Conservation (phyloP, 2,113 vertebrate species). For the Epinephelus lanceolatus region DNA sequence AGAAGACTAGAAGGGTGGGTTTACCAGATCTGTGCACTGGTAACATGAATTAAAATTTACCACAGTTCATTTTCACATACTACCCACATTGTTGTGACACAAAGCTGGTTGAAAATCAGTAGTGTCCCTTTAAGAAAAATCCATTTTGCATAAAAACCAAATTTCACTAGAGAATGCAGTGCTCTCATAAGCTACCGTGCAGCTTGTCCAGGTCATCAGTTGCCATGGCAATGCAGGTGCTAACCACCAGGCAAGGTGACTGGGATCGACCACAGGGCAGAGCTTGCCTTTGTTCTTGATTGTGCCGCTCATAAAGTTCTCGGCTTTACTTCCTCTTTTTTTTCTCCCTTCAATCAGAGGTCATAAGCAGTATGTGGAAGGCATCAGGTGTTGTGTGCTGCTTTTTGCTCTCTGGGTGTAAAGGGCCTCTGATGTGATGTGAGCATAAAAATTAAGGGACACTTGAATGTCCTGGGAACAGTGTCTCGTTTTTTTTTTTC, state of each 20-base stretch:
- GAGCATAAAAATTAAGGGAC: too few relatives aligned
- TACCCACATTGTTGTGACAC: too few relatives aligned
- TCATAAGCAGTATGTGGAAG: neutral
- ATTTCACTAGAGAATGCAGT: neutral
- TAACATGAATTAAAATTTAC: too few relatives aligned
- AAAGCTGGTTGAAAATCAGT: too few relatives aligned
- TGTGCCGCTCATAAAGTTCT: conserved; percentile 4
- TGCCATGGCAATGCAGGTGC: conserved; percentile 47
- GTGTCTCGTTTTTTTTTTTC: too few relatives aligned
- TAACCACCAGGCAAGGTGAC: conserved; percentile 21
- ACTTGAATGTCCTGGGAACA: too few relatives aligned
- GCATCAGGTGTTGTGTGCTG: neutral
- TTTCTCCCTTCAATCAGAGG: neutral
- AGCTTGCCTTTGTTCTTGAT: conserved; percentile 19
- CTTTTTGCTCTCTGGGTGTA: neutral
- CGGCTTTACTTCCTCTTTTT: neutral
- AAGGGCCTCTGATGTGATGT: neutral
- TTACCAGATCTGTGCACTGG: too few relatives aligned
- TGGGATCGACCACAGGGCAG: conserved; percentile 1
- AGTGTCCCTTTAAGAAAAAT: too few relatives aligned
- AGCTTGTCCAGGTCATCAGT: conserved; percentile 21
- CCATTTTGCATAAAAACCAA: neutral
- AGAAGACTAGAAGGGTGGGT: too few relatives aligned
- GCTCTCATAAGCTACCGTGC: neutral
- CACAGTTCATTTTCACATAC: too few relatives aligned